phyloP scores from a whole-genome alignment of 2,888 invertebrate species.

The Acrobasis consociella region DNA sequence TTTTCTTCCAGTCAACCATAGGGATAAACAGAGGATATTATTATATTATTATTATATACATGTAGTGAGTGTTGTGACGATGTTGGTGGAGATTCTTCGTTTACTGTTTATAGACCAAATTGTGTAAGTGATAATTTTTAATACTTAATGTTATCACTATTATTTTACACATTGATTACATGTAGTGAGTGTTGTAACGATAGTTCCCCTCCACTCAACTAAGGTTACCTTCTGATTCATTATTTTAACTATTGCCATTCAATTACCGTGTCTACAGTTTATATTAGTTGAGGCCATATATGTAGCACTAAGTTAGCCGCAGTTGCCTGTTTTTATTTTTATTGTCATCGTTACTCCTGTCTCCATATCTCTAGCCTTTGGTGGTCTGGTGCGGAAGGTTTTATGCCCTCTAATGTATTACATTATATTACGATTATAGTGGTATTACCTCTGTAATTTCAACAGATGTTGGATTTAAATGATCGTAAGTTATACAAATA shows the following conservation, averaged over 20 bases:
- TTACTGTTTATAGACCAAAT: no score
- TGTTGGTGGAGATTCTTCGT: no score
- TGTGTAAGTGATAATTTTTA: no score
- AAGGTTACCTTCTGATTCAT: not conserved
- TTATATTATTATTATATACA: no score
- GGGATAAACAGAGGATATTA: no score
- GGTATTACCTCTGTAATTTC: constrained; percentile 11
- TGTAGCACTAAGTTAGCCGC: constrained; percentile 1
- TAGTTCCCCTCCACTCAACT: no score
- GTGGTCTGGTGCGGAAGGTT: constrained; percentile 16
- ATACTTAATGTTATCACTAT: no score
- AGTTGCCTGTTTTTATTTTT: constrained; percentile 16
- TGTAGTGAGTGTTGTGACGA: no score
- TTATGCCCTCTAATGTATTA: not conserved
- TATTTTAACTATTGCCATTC: constrained; percentile 12
- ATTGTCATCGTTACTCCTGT: constrained; percentile 21
- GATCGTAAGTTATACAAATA: constrained; percentile 12
- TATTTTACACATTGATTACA: no score
- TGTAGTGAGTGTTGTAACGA: no score
- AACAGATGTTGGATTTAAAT: constrained; percentile 15
- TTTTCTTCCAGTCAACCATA: no score
- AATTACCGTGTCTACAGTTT: constrained; percentile 10
- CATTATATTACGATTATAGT: constrained; percentile 12
- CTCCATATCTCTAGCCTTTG: constrained; percentile 1
- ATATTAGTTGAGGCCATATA: constrained; percentile 19